These are phyloP conservation scores for Danionella cerebrum DNA, from an alignment of 2,113 vertebrate genomes.

Conservation along the genomic window DNA sequence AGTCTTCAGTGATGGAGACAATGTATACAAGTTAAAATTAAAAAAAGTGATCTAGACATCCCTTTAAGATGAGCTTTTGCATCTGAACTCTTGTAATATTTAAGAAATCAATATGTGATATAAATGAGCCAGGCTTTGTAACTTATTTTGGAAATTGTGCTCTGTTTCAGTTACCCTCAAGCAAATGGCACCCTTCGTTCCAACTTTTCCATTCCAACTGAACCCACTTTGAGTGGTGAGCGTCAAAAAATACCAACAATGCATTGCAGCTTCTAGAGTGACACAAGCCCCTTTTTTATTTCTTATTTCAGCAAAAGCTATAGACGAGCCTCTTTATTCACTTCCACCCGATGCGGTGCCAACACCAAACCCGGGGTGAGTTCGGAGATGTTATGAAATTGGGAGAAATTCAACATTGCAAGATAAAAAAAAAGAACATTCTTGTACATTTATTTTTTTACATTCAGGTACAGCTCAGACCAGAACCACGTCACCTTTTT, in stretches of 20 bases:
- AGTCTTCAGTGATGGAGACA: too few species aligned
- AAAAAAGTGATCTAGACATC: too few species aligned
- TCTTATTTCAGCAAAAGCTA: conserved; percentile 44
- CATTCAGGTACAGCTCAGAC: conserved; percentile 74
- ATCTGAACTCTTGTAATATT: too few species aligned
- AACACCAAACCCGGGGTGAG: conserved; percentile 54
- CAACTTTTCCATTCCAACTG: conserved; percentile 46
- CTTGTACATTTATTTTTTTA: not conserved
- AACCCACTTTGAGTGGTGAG: conserved; percentile 51
- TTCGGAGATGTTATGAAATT: too few species aligned
- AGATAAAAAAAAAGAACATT: too few species aligned
- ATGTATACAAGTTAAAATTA: too few species aligned
- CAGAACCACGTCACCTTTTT: conserved; percentile 65
- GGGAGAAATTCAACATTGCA: too few species aligned
- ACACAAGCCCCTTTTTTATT: not conserved
- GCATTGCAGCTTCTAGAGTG: not conserved
- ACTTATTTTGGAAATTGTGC: not conserved
- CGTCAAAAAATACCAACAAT: not conserved
- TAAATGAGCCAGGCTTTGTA: not conserved
- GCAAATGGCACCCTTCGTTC: conserved; percentile 44
- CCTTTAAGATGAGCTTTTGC: too few species aligned
- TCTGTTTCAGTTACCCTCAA: conserved; percentile 40
- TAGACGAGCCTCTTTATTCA: conserved; percentile 67
- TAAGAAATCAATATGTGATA: too few species aligned
- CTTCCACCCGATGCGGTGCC: conserved; percentile 67